Percentiles rank a stretch among this genome's conserved stretches.
Evolutionary conservation across 1,140 invertebrate genomes (phyloP).

Genomic region (Paralvinella palmiformis): DNA sequence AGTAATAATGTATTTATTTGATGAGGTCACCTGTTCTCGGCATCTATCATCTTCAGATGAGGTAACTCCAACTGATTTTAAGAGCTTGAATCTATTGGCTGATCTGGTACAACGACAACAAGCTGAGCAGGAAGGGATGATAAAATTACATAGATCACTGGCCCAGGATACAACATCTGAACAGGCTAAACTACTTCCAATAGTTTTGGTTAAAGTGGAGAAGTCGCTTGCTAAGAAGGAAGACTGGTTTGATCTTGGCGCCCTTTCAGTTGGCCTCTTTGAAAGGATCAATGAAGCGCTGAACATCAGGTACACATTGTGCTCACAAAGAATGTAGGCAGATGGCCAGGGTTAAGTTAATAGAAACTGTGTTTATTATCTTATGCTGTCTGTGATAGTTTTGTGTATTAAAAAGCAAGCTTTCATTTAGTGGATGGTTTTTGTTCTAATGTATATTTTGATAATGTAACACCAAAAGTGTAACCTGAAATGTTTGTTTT

Average conservation of each 20-base stretch:
- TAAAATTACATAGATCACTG: constrained; percentile 30
- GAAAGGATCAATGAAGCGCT: constrained; percentile 29
- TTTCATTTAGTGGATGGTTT: not conserved
- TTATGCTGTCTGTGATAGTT: too few relatives aligned
- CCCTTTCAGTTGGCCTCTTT: constrained; percentile 29
- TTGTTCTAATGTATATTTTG: too few relatives aligned
- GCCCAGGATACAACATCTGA: constrained; percentile 22
- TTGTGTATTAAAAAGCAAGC: not conserved
- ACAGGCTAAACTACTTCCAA: constrained; percentile 24
- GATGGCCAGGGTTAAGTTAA: too few relatives aligned
- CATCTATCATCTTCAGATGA: too few relatives aligned
- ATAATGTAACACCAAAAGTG: too few relatives aligned
- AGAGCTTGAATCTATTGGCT: constrained; percentile 31
- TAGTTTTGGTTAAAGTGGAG: constrained; percentile 28
- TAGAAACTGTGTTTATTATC: too few relatives aligned
- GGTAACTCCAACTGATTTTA: constrained; percentile 12
- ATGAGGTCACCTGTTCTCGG: too few relatives aligned
- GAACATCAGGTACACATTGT: not conserved
- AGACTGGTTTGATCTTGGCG: constrained; percentile 33
- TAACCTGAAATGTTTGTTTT: too few relatives aligned
- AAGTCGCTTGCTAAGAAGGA: constrained; percentile 25
- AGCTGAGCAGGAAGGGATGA: constrained; percentile 32
- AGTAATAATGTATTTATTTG: too few relatives aligned
- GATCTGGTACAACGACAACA: constrained; percentile 35
- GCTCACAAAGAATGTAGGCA: too few relatives aligned